Conservation (phyloP, 1,140 invertebrate genomes). For the Drosophila erecta region DNA sequence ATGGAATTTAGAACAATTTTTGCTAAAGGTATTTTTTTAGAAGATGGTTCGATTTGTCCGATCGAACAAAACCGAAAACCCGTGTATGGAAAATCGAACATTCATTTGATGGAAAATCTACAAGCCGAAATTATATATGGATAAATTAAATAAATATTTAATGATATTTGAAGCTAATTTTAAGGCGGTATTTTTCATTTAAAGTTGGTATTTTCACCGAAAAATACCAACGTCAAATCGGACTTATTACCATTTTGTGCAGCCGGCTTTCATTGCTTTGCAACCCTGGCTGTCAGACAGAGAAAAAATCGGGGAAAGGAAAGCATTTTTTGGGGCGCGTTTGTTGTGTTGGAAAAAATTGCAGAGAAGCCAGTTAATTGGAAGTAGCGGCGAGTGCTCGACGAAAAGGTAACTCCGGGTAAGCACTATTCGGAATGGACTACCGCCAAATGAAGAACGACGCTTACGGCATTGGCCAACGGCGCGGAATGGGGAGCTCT, state of each 20-base stretch:
- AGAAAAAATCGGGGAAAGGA: conserved; percentile 28
- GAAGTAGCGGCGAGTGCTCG: no score
- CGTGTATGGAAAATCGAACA: no score
- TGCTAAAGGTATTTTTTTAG: no score
- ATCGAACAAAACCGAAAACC: no score
- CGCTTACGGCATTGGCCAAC: conserved; percentile 64
- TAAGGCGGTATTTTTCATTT: background rate
- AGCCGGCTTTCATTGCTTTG: conserved; percentile 29
- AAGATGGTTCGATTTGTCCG: no score
- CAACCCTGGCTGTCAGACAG: conserved; percentile 33
- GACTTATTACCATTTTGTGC: background rate
- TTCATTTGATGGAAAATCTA: no score
- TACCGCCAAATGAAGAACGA: conserved; percentile 41
- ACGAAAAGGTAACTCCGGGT: background rate
- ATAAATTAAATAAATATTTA: no score
- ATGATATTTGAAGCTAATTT: no score
- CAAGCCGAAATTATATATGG: no score
- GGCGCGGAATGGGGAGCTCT: conserved; percentile 35
- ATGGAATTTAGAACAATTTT: no score
- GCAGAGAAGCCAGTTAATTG: background rate
- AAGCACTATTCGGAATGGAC: conserved; percentile 41
- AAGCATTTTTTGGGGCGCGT: conserved; percentile 6
- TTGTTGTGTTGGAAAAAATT: background rate
- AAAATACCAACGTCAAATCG: background rate
- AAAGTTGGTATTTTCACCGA: no score